Percentiles rank a stretch among this genome's conserved stretches.
Evolutionary conservation across 1,140 invertebrate species (phyloP).

Genomic region (Anthonomus grandis): DNA sequence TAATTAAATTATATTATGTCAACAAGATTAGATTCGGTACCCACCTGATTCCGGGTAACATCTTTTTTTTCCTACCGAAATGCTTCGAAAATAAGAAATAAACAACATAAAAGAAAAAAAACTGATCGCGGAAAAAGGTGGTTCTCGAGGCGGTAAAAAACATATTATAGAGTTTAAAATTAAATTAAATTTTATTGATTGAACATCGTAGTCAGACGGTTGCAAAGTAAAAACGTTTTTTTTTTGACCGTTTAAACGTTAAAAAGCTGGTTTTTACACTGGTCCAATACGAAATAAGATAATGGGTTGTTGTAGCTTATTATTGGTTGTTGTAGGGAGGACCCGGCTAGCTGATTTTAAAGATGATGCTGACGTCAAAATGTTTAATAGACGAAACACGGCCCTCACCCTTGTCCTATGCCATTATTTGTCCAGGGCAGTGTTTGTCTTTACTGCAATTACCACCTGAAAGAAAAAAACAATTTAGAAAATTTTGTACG

Average conservation of each 20-base stretch:
- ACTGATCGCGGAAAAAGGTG: slow-evolving; percentile 34
- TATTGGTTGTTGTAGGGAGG: slow-evolving; percentile 46
- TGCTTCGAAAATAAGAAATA: slow-evolving; percentile 12
- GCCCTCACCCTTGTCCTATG: slow-evolving; percentile 42
- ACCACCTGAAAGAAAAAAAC: slow-evolving; percentile 56
- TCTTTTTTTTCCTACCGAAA: slow-evolving; percentile 9
- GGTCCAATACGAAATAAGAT: slow-evolving; percentile 44
- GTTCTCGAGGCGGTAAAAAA: slow-evolving; percentile 32
- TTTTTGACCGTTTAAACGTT: slow-evolving; percentile 33
- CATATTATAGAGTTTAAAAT: slow-evolving; percentile 40
- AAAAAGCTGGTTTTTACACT: slow-evolving; percentile 43
- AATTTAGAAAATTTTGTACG: neutral
- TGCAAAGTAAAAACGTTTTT: slow-evolving; percentile 31
- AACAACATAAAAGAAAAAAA: slow-evolving; percentile 8
- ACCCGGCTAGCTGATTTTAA: slow-evolving; percentile 57
- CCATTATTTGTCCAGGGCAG: slow-evolving; percentile 87
- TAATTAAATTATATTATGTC: slow-evolving; percentile 38
- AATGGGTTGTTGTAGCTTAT: slow-evolving; percentile 35
- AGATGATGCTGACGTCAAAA: slow-evolving; percentile 13
- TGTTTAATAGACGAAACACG: slow-evolving; percentile 11
- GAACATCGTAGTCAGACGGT: slow-evolving; percentile 33
- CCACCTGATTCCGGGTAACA: slow-evolving; percentile 30
- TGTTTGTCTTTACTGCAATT: slow-evolving; percentile 91
- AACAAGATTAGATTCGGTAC: slow-evolving; percentile 34
- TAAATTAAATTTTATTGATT: slow-evolving; percentile 44